Conservation (phyloP, 2,797 vertebrate species). For the Ictinia mississippiensis region DNA sequence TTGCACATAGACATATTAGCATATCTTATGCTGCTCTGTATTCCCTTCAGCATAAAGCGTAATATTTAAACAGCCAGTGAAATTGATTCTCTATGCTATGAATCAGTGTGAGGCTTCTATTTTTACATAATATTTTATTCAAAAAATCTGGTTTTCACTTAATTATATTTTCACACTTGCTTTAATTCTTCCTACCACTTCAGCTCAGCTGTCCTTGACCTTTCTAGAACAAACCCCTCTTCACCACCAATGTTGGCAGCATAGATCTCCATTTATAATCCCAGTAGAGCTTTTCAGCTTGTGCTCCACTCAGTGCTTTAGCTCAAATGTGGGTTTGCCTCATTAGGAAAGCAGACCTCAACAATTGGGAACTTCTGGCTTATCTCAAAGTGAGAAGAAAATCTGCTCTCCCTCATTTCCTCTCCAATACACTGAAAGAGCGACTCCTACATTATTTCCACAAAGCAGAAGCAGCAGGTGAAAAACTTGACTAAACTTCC, state of each 20-base stretch:
- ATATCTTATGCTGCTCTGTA: background rate
- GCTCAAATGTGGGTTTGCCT: background rate
- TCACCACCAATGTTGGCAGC: background rate
- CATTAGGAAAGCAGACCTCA: background rate
- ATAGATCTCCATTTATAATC: background rate
- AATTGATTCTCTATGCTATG: background rate
- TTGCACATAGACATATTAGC: background rate
- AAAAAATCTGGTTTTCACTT: background rate
- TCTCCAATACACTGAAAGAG: background rate
- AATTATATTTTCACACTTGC: background rate
- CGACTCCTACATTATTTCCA: background rate
- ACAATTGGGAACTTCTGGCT: background rate
- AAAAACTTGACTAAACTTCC: slow-evolving; percentile 27
- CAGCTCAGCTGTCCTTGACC: background rate
- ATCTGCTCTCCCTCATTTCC: slow-evolving; percentile 11
- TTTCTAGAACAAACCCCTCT: background rate
- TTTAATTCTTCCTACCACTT: background rate
- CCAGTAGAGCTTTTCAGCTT: background rate
- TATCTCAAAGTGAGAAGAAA: background rate
- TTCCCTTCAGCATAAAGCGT: background rate
- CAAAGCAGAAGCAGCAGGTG: background rate
- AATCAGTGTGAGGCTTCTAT: background rate
- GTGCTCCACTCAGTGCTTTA: background rate
- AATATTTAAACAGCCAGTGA: background rate
- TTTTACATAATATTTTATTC: background rate